Conservation (phyloP, 2,797 vertebrate species). For the Heteromormyrus szaboi region DNA sequence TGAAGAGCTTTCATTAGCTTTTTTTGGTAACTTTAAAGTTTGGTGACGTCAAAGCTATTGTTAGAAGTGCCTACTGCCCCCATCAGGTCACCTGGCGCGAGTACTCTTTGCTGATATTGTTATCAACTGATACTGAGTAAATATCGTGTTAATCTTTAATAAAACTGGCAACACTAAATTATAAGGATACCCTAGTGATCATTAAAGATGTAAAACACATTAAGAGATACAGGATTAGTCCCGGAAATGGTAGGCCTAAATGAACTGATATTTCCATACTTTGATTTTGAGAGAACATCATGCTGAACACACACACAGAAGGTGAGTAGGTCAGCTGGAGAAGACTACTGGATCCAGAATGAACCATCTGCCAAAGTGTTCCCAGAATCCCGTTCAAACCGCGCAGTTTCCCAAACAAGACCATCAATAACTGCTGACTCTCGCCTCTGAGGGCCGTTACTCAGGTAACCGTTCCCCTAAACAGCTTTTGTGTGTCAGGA, state of each 20-base stretch:
- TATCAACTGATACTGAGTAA: not conserved
- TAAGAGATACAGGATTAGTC: not conserved
- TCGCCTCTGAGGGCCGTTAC: constrained; percentile 5
- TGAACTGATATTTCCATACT: not conserved
- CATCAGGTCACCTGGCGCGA: not conserved
- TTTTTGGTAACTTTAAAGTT: not conserved
- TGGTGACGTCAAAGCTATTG: not conserved
- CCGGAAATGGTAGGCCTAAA: not conserved
- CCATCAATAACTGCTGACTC: constrained; percentile 19
- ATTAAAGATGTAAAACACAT: not conserved
- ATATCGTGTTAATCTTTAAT: not conserved
- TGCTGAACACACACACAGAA: not conserved
- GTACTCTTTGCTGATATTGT: not conserved
- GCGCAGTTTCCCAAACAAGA: constrained; percentile 29
- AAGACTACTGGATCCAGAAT: not conserved
- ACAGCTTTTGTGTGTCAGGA: constrained; percentile 16
- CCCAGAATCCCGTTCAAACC: constrained; percentile 28
- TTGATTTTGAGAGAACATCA: not conserved
- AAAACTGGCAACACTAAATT: not conserved
- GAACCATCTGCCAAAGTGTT: constrained; percentile 1
- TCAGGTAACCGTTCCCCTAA: constrained; percentile 20
- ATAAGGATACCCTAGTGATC: not conserved
- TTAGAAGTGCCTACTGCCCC: not conserved
- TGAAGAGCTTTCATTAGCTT: not conserved
- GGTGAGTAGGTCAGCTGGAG: not conserved